A percentile compares a stretch with the other conserved stretches of the same genome.
phyloP scores from a whole-genome alignment of 2,113 vertebrate species.

The Steatornis caripensis region DNA sequence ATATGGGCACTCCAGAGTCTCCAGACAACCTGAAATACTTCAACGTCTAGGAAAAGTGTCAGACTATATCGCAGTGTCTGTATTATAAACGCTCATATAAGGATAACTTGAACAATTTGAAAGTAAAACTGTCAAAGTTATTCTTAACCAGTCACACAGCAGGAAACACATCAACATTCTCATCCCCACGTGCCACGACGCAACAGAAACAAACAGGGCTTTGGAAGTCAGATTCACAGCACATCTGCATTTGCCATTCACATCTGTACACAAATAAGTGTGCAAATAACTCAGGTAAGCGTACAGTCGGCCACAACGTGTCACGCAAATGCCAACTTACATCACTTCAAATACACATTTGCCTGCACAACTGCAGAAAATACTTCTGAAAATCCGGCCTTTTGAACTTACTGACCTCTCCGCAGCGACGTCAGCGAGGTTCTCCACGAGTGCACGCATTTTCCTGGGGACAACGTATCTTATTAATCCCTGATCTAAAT shows the following conservation, averaged over 20 bases:
- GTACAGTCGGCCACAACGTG: not conserved
- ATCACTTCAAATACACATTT: not conserved
- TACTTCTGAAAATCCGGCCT: not conserved
- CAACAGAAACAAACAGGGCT: not conserved
- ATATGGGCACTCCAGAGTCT: not conserved
- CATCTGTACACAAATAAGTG: not conserved
- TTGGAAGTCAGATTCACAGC: not conserved
- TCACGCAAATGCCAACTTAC: not conserved
- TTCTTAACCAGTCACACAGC: not conserved
- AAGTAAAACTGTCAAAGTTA: not conserved
- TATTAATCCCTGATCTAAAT: not conserved
- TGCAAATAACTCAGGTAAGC: not conserved
- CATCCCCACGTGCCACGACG: not conserved
- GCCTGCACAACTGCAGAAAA: not conserved
- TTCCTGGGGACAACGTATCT: not conserved
- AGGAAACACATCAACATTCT: not conserved
- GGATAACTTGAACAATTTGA: not conserved
- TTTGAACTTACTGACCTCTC: not conserved
- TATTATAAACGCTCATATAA: not conserved
- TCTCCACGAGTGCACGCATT: not conserved
- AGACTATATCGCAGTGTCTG: not conserved
- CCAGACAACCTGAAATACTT: slow-evolving; percentile 29
- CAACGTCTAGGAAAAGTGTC: not conserved
- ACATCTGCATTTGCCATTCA: not conserved
- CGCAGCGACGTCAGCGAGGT: not conserved